A percentile compares a stretch with the other conserved stretches of the same genome.
phyloP scores from a whole-genome alignment of 2,797 vertebrate genomes.

The Bufotes viridis region DNA sequence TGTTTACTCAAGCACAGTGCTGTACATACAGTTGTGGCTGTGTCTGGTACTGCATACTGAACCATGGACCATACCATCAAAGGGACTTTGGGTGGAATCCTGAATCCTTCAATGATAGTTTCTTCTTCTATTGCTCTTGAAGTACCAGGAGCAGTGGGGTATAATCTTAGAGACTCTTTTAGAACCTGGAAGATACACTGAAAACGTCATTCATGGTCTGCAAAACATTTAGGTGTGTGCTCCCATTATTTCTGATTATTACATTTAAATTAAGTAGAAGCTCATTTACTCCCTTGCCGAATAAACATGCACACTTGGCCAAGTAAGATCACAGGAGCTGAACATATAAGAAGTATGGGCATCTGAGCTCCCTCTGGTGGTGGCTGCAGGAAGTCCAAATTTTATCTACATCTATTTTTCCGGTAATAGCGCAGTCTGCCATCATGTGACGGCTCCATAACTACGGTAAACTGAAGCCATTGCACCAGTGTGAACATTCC shows the following conservation, averaged over 20 bases:
- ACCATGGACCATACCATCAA: slow-evolving; percentile 27
- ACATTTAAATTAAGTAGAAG: no score
- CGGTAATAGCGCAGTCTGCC: no score
- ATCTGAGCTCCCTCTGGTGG: no score
- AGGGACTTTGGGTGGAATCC: slow-evolving; percentile 19
- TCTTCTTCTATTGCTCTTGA: slow-evolving; percentile 80
- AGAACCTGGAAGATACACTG: slow-evolving; percentile 76
- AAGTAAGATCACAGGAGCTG: neutral
- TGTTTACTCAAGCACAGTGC: neutral
- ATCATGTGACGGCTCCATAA: no score
- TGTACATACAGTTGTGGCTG: neutral
- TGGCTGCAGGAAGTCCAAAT: no score
- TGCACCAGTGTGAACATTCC: neutral
- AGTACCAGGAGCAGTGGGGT: slow-evolving; percentile 80
- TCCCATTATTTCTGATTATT: neutral
- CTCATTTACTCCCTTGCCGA: neutral
- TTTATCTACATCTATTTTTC: no score
- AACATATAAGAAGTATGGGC: neutral
- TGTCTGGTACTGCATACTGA: neutral
- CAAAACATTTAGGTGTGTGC: neutral
- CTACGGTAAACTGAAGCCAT: neutral
- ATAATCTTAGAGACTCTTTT: slow-evolving; percentile 88
- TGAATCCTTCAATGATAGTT: slow-evolving; percentile 74
- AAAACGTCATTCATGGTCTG: neutral
- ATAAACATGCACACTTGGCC: no score